phyloP scores from a whole-genome alignment of 2,888 invertebrate species.

The Nemapogon koenigi region DNA sequence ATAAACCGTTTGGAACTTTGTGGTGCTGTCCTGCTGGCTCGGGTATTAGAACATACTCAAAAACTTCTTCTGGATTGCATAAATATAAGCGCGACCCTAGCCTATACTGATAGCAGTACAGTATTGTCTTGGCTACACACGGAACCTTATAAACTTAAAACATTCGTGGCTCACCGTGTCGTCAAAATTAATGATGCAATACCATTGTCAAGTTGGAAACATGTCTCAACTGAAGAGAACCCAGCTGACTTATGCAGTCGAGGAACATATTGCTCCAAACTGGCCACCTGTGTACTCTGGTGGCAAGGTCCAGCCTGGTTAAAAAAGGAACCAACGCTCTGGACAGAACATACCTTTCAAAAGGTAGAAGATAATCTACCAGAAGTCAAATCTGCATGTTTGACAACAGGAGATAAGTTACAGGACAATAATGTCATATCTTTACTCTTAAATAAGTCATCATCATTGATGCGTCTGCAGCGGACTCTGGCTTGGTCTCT shows the following conservation, averaged over 20 bases:
- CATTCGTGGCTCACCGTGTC: no score
- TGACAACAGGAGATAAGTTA: no score
- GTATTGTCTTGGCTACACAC: constrained; percentile 3
- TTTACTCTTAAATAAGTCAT: no score
- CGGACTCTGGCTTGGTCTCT: background rate
- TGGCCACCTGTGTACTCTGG: background rate
- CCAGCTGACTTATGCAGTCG: background rate
- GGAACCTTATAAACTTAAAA: no score
- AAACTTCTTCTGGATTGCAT: background rate
- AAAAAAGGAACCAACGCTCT: background rate
- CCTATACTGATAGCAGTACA: constrained; percentile 1
- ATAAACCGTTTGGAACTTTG: constrained; percentile 8
- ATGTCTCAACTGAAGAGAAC: background rate
- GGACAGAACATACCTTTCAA: background rate
- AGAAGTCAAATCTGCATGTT: constrained; percentile 1
- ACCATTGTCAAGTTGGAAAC: no score
- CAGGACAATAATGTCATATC: no score
- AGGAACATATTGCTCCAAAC: background rate
- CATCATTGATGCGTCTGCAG: no score
- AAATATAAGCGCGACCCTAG: background rate
- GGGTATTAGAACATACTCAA: background rate
- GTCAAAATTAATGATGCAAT: no score
- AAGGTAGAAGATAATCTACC: background rate
- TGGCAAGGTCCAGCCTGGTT: background rate
- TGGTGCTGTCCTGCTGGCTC: no score